Conservation (phyloP, 1,140 invertebrate species). For the Berghia stephanieae region DNA sequence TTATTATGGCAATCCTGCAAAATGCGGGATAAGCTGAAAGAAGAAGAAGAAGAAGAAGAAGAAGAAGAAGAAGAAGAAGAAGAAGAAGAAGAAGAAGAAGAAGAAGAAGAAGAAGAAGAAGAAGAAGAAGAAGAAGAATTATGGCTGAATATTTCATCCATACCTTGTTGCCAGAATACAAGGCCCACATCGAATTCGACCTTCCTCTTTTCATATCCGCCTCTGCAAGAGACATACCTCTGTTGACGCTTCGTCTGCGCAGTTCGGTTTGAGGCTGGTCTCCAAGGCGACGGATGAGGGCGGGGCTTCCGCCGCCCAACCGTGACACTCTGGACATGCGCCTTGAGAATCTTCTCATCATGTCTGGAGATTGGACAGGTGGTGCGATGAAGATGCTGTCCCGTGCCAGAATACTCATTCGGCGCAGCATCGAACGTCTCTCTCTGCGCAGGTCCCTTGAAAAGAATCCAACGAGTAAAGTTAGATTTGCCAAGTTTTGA, state of each 20-base stretch:
- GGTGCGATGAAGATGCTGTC: constrained; percentile 34
- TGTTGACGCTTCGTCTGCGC: constrained; percentile 19
- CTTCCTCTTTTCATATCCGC: constrained; percentile 14
- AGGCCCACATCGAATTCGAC: background rate
- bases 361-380: background rate
- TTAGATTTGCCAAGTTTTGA: too few species aligned
- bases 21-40: too few species aligned
- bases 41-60: too few species aligned
- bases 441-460: constrained; percentile 32
- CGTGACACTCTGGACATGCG: constrained; percentile 20
- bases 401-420: constrained; percentile 25
- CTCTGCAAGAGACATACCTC: constrained; percentile 26
- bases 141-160: too few species aligned
- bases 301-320: constrained; percentile 17
- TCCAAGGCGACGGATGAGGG: constrained; percentile 15
- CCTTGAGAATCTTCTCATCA: constrained; percentile 25
- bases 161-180: background rate
- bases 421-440: constrained; percentile 30
- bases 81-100: too few species aligned
- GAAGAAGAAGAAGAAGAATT: too few species aligned
- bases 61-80: too few species aligned
- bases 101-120: too few species aligned
- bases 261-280: background rate
- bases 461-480: too few species aligned
- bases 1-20: too few species aligned